Evolutionary conservation across 2,888 invertebrate genomes (phyloP), one percentile per base, ranked within the genome.

Genomic region (Pseudococcus viburni): DNA sequence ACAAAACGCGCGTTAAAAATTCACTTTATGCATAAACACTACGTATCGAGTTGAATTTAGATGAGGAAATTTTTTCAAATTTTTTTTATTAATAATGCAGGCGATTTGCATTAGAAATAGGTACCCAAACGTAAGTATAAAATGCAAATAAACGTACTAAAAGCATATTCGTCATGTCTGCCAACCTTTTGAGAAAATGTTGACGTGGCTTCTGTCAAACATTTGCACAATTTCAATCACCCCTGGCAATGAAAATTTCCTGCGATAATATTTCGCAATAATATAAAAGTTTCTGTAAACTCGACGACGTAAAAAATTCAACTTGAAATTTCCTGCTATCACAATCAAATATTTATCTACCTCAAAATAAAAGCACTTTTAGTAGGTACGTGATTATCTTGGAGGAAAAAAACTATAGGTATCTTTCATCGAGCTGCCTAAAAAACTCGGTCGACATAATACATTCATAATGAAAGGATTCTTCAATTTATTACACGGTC

Each of bases 401-500:
- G 51, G 0, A 1, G 12, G 12, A 12, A 51, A 51, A 51, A 51
- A 15, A n/a, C n/a, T 5, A 55, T n/a, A 55, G 15, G 15, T 51
- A 15, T 51, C 55, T n/a, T 55, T 55, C 5, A 55, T n/a, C 17
- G n/a, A 55, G 55, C n/a, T 55, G n/a, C 12, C n/a, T 55, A 17
- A 55, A 55, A 55, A 55, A 3, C n/a, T 55, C n/a, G 12, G 15
- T 55, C 55, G 11, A 51, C 55, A 5, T 17, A 55, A 55, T 51
- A 42, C 15, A 51, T 51, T 51, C 48, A 51, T 22, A 64, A 64
- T 64, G 64, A 64, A 64, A 64, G 19, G 64, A 64, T 22, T 64
- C 64, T 22, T 22, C 22, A 64, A 64, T 64, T 64, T 19, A 64
- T 64, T 22, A 19, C 64, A 19, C 42, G 42, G 64, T 64, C 22